phyloP scores from a whole-genome alignment of 2,888 invertebrate species.

The Stenolophus ochropezus region DNA sequence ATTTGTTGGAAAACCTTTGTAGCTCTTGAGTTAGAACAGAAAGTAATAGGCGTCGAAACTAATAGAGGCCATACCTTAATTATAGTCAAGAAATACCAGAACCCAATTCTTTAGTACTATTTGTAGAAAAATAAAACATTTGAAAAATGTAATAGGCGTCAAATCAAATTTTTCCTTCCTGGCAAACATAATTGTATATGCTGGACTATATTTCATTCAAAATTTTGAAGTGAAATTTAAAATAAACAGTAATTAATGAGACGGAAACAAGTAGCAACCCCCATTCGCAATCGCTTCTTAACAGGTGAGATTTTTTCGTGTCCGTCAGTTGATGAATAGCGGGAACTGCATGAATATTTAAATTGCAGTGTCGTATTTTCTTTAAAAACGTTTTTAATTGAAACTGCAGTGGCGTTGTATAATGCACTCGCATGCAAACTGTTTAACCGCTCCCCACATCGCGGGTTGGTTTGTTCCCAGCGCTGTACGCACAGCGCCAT shows the following conservation, averaged over 20 bases:
- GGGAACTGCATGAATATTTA: constrained; percentile 31
- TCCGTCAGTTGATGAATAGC: constrained; percentile 13
- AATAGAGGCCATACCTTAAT: no score
- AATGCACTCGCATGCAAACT: constrained; percentile 32
- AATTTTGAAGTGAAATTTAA: not conserved
- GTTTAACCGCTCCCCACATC: constrained; percentile 17
- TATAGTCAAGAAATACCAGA: no score
- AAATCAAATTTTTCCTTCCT: no score
- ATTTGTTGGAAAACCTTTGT: no score
- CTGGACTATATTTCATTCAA: not conserved
- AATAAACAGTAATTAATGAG: not conserved
- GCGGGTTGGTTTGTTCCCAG: not conserved
- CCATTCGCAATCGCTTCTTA: not conserved
- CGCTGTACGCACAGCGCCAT: not conserved
- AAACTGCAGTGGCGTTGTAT: constrained; percentile 37
- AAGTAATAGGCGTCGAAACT: no score
- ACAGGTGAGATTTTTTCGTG: not conserved
- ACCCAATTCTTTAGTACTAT: no score
- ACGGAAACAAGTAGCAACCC: not conserved
- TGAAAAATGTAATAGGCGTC: no score
- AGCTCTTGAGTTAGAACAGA: no score
- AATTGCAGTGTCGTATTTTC: constrained; percentile 4
- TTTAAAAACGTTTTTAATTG: constrained; percentile 23
- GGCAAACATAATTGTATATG: not conserved
- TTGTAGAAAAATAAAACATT: no score